Evolutionary conservation across 2,797 vertebrate species (phyloP).

Genomic region (Triplophysa yarkandensis): DNA sequence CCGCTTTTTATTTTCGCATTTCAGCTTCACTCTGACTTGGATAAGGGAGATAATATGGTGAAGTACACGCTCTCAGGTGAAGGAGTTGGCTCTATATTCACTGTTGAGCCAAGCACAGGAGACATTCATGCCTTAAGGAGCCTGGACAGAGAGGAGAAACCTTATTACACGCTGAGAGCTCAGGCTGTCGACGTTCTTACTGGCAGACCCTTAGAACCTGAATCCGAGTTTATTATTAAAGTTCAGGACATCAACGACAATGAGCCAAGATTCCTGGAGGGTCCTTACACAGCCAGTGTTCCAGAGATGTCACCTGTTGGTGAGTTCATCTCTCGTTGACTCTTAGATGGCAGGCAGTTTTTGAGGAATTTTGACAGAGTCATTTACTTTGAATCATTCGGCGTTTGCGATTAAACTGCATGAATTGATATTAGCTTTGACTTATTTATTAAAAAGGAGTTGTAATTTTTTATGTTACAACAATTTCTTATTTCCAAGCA

Average conservation of each 20-base stretch:
- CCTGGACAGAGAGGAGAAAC: conserved; percentile 90
- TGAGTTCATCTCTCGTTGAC: conserved; percentile 65
- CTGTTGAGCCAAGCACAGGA: conserved; percentile 90
- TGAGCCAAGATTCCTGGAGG: conserved; percentile 87
- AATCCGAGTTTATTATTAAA: conserved; percentile 94
- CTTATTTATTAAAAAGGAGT: conserved; percentile 54
- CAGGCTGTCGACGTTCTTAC: conserved; percentile 88
- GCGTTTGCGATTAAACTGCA: background rate
- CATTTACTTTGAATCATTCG: too few species aligned
- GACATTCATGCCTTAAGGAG: conserved; percentile 91
- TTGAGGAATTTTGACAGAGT: background rate
- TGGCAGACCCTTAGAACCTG: conserved; percentile 85
- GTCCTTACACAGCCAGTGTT: conserved; percentile 86
- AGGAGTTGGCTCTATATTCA: conserved; percentile 90
- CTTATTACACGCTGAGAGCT: conserved; percentile 87
- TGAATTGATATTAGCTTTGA: background rate
- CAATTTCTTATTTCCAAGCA: too few species aligned
- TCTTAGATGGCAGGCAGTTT: conserved; percentile 1
- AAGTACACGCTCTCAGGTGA: conserved; percentile 93
- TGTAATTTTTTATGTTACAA: too few species aligned
- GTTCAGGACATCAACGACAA: conserved; percentile 97
- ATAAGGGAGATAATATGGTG: conserved; percentile 85
- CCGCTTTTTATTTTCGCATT: conserved; percentile 27
- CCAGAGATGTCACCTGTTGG: conserved; percentile 95
- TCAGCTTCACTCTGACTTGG: conserved; percentile 93